phyloP scores from a whole-genome alignment of 2,797 vertebrate genomes.

The Pyrocephalus nanus region DNA sequence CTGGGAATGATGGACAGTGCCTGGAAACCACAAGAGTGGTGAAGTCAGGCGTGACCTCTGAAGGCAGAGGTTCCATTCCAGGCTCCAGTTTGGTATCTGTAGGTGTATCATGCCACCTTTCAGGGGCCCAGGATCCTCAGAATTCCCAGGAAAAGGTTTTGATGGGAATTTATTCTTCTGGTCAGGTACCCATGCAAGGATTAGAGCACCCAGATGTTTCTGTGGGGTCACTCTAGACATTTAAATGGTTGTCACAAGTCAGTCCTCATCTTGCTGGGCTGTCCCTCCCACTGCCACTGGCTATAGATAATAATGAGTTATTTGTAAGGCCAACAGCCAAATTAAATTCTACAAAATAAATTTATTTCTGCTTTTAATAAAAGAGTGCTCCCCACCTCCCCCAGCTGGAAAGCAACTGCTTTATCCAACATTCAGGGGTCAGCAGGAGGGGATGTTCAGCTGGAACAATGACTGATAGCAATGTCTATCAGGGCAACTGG shows the following conservation, averaged over 20 bases:
- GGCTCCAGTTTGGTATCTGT: background rate
- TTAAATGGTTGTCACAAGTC: background rate
- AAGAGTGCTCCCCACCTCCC: background rate
- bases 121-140: background rate
- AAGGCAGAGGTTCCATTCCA: background rate
- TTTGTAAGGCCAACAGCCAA: background rate
- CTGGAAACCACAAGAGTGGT: background rate
- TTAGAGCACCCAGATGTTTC: background rate
- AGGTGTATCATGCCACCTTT: background rate
- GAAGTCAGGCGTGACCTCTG: background rate
- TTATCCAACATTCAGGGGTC: background rate
- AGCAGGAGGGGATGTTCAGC: background rate
- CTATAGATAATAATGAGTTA: background rate
- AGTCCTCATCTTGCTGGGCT: background rate
- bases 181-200: background rate
- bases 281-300: background rate
- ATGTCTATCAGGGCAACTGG: background rate
- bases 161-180: background rate
- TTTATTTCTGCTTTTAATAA: background rate
- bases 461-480: background rate
- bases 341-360: background rate
- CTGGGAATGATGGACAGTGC: background rate
- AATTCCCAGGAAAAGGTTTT: background rate
- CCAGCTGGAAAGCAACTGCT: background rate
- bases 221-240: background rate